Percentiles rank a stretch among this genome's conserved stretches.
These are phyloP conservation scores for Steinernema feltiae DNA, from an alignment of 1,140 invertebrate genomes.

Conservation along the genomic window DNA sequence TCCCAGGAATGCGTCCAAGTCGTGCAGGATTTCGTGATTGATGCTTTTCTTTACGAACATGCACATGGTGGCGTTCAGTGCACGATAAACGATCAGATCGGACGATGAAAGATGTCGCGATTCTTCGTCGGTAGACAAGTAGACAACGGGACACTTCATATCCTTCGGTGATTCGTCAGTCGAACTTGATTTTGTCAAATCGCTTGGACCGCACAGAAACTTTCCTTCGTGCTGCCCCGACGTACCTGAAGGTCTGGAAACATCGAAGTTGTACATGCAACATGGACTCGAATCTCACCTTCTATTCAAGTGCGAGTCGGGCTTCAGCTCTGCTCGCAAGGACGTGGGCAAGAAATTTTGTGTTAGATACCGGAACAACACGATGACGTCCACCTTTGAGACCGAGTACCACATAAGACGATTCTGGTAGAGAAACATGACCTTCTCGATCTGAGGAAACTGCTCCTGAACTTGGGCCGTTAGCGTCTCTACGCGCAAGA, in stretches of 20 bases:
- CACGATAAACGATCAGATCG: constrained; percentile 32
- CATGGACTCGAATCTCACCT: neutral
- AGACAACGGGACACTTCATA: constrained; percentile 30
- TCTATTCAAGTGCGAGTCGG: constrained; percentile 2
- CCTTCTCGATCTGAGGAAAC: constrained; percentile 36
- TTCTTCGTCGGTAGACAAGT: constrained; percentile 25
- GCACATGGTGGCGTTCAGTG: constrained; percentile 38
- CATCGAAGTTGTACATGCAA: constrained; percentile 3
- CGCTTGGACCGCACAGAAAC: constrained; percentile 31
- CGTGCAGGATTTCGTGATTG: neutral
- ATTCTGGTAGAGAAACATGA: constrained; percentile 36
- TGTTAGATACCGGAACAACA: constrained; percentile 32
- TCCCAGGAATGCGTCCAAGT: constrained; percentile 31
- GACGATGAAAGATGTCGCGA: constrained; percentile 16
- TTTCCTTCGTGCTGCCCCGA: constrained; percentile 21
- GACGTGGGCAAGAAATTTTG: constrained; percentile 35
- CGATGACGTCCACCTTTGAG: constrained; percentile 25
- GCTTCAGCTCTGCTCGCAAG: constrained; percentile 25
- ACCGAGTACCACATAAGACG: constrained; percentile 35
- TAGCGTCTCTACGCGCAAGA: constrained; percentile 29
- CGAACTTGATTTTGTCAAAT: constrained; percentile 10
- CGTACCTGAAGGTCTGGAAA: neutral
- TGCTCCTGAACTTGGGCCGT: constrained; percentile 31
- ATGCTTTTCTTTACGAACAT: constrained; percentile 36
- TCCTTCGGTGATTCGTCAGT: constrained; percentile 19